Evolutionary conservation across 2,888 invertebrate species (phyloP).

Genomic region (Tetragnatha montana): DNA sequence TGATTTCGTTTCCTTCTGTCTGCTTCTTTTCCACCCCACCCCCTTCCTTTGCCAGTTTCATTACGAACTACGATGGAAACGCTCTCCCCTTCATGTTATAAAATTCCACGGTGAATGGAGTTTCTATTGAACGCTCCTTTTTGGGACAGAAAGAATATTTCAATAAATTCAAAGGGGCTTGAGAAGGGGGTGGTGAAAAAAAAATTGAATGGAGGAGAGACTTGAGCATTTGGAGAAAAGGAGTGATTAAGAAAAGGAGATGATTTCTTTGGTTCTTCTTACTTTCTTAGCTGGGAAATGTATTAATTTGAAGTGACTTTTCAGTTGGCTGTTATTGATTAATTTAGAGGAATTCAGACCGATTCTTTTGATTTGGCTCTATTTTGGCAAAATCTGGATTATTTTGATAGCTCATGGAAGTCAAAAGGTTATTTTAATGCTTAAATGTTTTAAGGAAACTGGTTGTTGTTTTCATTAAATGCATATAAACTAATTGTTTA

Average conservation of each 20-base stretch:
- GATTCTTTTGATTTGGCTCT: too few relatives aligned
- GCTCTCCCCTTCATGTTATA: not conserved
- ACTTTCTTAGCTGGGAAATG: not conserved
- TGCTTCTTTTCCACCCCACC: not conserved
- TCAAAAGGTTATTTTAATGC: too few relatives aligned
- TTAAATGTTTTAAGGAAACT: too few relatives aligned
- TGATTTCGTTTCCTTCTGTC: conserved; percentile 6
- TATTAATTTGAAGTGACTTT: not conserved
- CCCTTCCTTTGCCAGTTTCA: not conserved
- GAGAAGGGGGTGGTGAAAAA: not conserved
- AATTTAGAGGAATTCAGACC: not conserved
- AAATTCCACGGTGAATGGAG: conserved; percentile 33
- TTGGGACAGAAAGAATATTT: conserved; percentile 14
- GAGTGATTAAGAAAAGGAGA: not conserved
- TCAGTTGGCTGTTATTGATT: not conserved
- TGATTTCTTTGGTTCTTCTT: not conserved
- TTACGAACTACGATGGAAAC: not conserved
- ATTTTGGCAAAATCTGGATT: too few relatives aligned
- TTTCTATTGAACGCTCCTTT: conserved; percentile 21
- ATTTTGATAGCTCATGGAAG: too few relatives aligned
- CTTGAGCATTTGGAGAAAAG: not conserved
- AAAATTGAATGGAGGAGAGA: not conserved
- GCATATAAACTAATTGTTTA: too few relatives aligned
- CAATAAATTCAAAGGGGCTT: conserved; percentile 14
- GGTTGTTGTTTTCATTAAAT: too few relatives aligned